Evolutionary conservation across 23 tunicate species (phyloP), one percentile per base, ranked within the genome.

Genomic region (Trididemnum miniatum): DNA sequence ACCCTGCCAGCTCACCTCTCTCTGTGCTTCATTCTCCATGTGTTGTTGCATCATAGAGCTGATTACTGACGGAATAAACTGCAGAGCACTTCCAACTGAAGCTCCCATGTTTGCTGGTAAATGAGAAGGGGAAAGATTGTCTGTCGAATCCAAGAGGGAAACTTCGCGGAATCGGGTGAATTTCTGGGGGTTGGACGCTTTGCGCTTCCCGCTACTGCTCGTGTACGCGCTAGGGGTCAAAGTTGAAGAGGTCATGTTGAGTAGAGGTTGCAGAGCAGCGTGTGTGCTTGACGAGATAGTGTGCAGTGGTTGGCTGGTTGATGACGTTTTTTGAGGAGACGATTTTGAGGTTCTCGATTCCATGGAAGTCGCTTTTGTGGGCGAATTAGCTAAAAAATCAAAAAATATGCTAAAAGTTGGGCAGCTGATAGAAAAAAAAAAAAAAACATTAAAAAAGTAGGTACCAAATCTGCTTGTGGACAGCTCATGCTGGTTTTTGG

Each of bases 171-270:
- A 82, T 18, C 98, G 86, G 5, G 94, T 87, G 36, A 81, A 77
- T 59, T 93, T 93, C 52, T 88, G 93, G 65, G 98, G 98, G 83
- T 73, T 88, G 24, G 93, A 65, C 5, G 89, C 89, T 37, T 93
- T 93, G 60, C 98, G 60, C 63, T 92, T 92, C 49, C 97, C 91
- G 82, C 97, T 87, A 50, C 91, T 87, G 40, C 80, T 75, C 7
- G 85, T 1, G 20, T 26, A 73, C 1, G 59, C 28, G 15, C 2
- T n/a, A 20, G 83, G 66, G 26, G 72, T 20, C 31, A n/a, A 1
- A 24, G 52, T 32, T 20, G 73, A 30, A 29, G 51, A 29, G 74
- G 35, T 60, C 0, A 83, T 27, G 62, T 59, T 59, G 0, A 83
- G n/a, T 0, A 73, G 63, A 12, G 78, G 81, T 74, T 83, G 87